phyloP scores from a whole-genome alignment of 2,113 vertebrate species.

The Cephalopterus ornatus region DNA sequence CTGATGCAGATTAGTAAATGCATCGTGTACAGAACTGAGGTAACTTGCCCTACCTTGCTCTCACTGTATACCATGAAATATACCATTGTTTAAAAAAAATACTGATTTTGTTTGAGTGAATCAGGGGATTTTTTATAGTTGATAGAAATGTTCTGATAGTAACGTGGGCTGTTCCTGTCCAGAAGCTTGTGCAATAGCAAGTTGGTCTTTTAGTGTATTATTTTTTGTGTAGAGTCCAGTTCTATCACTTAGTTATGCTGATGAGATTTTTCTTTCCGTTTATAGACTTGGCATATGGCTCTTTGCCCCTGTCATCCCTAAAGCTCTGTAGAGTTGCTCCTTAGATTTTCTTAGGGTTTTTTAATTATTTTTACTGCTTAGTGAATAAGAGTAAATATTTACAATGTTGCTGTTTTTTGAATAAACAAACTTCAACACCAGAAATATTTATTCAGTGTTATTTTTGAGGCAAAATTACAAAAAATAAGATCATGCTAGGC shows the following conservation, averaged over 20 bases:
- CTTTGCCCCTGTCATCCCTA: not conserved
- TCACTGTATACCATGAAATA: not conserved
- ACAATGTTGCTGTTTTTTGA: not conserved
- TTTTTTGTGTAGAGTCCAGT: not conserved
- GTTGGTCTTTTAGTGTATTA: not conserved
- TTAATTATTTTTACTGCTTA: not conserved
- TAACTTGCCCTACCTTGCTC: not conserved
- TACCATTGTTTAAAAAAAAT: not conserved
- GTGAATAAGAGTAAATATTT: not conserved
- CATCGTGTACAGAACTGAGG: not conserved
- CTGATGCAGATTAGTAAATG: not conserved
- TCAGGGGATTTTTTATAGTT: rapidly evolving
- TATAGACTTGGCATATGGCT: not conserved
- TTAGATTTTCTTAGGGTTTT: not conserved
- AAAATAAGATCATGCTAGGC: not conserved
- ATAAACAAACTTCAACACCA: not conserved
- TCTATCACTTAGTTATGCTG: not conserved
- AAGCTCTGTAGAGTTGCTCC: not conserved
- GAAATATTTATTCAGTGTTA: not conserved
- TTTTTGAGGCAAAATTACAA: not conserved
- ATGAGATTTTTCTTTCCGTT: not conserved
- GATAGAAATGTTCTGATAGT: not conserved
- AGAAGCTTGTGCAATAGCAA: not conserved
- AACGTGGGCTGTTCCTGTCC: not conserved
- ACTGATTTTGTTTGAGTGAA: not conserved